A percentile compares a stretch with the other conserved stretches of the same genome.
phyloP scores from a whole-genome alignment of 2,888 invertebrate genomes.

The Daptonema setosum region DNA sequence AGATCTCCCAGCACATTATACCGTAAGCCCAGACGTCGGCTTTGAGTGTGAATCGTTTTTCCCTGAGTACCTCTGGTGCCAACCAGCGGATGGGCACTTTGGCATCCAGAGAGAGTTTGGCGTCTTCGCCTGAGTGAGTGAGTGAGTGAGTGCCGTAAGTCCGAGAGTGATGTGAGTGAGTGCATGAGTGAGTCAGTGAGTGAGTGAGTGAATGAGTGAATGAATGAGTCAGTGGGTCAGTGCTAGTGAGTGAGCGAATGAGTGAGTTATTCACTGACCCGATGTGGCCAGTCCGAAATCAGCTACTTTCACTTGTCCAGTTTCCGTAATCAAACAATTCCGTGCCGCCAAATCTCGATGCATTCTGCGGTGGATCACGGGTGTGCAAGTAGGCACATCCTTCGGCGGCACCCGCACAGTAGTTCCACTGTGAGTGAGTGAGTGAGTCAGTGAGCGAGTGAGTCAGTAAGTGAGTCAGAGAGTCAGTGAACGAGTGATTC shows the following conservation, averaged over 20 bases:
- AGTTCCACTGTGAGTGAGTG: not conserved
- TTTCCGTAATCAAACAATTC: constrained; percentile 12
- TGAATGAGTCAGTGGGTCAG: too few species aligned
- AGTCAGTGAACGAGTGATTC: too few species aligned
- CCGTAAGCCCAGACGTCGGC: constrained; percentile 15
- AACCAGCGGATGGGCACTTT: constrained; percentile 10
- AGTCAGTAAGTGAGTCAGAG: too few species aligned
- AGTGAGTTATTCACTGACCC: too few species aligned
- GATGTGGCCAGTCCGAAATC: constrained; percentile 16
- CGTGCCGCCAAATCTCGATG: constrained; percentile 15
- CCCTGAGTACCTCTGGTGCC: constrained; percentile 13
- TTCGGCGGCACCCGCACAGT: not conserved
- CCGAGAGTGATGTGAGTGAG: too few species aligned
- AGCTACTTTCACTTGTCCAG: constrained; percentile 12
- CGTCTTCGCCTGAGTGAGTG: not conserved
- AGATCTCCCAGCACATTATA: constrained; percentile 9
- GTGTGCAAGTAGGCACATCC: not conserved
- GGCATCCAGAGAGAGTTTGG: not conserved
- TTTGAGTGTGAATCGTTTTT: constrained; percentile 10
- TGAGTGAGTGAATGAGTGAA: too few species aligned
- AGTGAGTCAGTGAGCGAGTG: too few species aligned
- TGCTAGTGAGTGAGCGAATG: too few species aligned
- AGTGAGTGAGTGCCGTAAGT: too few species aligned
- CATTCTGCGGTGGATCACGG: constrained; percentile 1
- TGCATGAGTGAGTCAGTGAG: too few species aligned